Evolutionary conservation across 1,140 invertebrate genomes (phyloP).

Genomic region (Pseudomyrmex dendroicus): DNA sequence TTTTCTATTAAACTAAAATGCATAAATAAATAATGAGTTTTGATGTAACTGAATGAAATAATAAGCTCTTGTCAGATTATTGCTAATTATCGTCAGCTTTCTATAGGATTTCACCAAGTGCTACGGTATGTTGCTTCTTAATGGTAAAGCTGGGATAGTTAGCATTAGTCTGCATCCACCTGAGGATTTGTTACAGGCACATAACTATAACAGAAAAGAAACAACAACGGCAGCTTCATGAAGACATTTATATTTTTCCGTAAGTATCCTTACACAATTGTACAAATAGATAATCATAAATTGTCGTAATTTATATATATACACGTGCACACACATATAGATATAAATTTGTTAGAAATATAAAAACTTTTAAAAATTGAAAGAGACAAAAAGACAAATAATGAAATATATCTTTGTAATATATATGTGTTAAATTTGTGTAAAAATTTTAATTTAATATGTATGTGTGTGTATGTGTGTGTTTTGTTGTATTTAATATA

Average conservation of each 20-base stretch:
- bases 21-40: constrained; percentile 26
- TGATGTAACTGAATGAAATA: constrained; percentile 60
- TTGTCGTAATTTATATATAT: constrained; percentile 1
- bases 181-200: constrained; percentile 90
- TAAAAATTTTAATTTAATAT: too few species aligned
- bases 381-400: too few species aligned
- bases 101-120: constrained; percentile 66
- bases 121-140: constrained; percentile 58
- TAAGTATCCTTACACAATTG: constrained; percentile 79
- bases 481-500: background rate
- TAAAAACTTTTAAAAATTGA: background rate
- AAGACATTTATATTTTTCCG: constrained; percentile 80
- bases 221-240: constrained; percentile 82
- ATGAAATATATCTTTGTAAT: background rate
- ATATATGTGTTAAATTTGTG: too few species aligned
- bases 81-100: constrained; percentile 82
- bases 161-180: constrained; percentile 86
- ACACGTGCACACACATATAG: background rate
- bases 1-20: background rate
- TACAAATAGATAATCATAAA: constrained; percentile 50
- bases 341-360: constrained; percentile 1
- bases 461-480: too few species aligned
- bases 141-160: constrained; percentile 81
- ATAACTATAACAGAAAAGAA: constrained; percentile 82
- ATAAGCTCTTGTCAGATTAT: constrained; percentile 81